Conservation (phyloP, 2,113 vertebrate genomes). For the Ophthalmolycus amberensis region DNA sequence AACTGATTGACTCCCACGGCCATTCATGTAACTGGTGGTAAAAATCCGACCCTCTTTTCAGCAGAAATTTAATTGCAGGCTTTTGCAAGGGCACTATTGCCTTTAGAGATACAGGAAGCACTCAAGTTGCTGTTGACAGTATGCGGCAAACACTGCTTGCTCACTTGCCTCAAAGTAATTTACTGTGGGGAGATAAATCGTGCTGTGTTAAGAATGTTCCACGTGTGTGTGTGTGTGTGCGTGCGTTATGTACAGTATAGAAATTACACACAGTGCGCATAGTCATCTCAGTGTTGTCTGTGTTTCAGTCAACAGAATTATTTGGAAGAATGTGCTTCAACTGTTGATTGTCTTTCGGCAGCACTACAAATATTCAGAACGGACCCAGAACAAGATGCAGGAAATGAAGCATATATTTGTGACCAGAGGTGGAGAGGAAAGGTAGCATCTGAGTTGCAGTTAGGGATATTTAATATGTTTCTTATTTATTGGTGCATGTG, state of each 20-base stretch:
- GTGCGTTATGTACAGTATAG: constrained; percentile 57
- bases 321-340: constrained; percentile 40
- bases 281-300: constrained; percentile 55
- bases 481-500: constrained; percentile 65
- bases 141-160: constrained; percentile 70
- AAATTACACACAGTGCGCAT: constrained; percentile 51
- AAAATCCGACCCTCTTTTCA: constrained; percentile 26
- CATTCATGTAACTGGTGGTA: constrained; percentile 42
- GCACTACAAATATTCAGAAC: constrained; percentile 4
- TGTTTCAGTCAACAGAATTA: constrained; percentile 49
- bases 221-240: constrained; percentile 13
- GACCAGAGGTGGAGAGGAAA: constrained; percentile 22
- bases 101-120: constrained; percentile 47
- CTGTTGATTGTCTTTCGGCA: constrained; percentile 60
- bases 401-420: constrained; percentile 14
- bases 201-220: constrained; percentile 60
- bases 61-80: constrained; percentile 39
- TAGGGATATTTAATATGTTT: constrained; percentile 34
- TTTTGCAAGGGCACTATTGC: constrained; percentile 34
- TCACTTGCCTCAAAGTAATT: constrained; percentile 73
- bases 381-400: constrained; percentile 43
- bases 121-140: constrained; percentile 44
- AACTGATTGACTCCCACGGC: constrained; percentile 45
- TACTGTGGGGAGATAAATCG: constrained; percentile 44
- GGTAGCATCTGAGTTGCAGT: constrained; percentile 43